Conservation (phyloP, 37 sponge, comb jelly and placozoan genomes). For the Spongia lamella region DNA sequence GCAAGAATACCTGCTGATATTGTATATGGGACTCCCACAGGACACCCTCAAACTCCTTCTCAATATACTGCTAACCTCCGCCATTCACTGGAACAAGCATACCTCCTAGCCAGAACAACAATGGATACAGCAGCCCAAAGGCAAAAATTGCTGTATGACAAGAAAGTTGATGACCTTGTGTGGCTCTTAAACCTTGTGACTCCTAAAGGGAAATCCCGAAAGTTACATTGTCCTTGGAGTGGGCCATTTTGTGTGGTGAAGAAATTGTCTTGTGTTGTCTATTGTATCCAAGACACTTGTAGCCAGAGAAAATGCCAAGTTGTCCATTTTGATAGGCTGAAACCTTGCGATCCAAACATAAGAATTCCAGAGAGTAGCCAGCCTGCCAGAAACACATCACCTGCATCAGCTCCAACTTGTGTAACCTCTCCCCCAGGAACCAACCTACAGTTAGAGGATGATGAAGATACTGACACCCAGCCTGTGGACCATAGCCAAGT, state of each 20-base stretch:
- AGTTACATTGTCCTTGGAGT: slow-evolving; percentile 19
- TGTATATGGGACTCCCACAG: slow-evolving; percentile 7
- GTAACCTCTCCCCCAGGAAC: no score
- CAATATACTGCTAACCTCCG: slow-evolving; percentile 21
- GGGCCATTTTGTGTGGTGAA: slow-evolving; percentile 25
- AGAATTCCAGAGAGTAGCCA: background rate
- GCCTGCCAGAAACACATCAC: no score
- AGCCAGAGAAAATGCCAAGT: background rate
- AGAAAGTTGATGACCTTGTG: slow-evolving; percentile 14
- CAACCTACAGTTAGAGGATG: no score
- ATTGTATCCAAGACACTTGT: no score
- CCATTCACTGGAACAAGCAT: slow-evolving; percentile 12
- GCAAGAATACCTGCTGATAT: slow-evolving; percentile 27
- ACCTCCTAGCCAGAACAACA: background rate
- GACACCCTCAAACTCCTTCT: background rate
- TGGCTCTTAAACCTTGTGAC: slow-evolving; percentile 6
- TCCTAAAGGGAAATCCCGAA: background rate
- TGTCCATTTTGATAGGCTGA: slow-evolving; percentile 22
- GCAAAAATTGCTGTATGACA: background rate
- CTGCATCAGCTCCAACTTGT: no score
- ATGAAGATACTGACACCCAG: no score
- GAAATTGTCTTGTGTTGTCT: background rate
- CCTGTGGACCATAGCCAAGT: no score
- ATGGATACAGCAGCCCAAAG: no score
- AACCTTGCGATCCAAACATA: slow-evolving; percentile 3